Evolutionary conservation across 2,113 vertebrate species (phyloP), one percentile per base, ranked within the genome.

Genomic region (Oreochromis tanganicae): DNA sequence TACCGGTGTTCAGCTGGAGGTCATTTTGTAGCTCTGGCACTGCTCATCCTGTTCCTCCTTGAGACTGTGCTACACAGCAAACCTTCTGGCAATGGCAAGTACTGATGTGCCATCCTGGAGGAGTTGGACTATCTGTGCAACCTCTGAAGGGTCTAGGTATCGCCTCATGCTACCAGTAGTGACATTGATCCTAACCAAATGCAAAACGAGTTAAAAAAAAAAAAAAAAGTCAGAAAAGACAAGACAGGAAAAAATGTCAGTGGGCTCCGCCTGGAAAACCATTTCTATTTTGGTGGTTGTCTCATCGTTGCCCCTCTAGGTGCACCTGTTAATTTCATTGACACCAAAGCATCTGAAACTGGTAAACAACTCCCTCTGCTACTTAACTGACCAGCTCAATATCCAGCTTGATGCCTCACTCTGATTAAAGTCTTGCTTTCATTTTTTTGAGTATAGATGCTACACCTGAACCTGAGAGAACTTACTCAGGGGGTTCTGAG

Each of bases 271-370:
- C 32, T 32, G 32, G 32, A 32, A 32, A 32, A 29, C 16, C 13
- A 16, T 57, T 16, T 24, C 24, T 29, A 9, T 29, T 57, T 57
- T 29, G 3, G 56, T 16, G 56, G 56, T 9, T 3, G 24, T 16
- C 13, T 59, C 24, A 57, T 57, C 7, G 1, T 57, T 57, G 24
- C 7, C 56, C 0, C 56, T 57, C 24, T 0, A 1, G 24, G 13
- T 29, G 24, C 24, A 59, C 0, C 3, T 16, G 24, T 27, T 57
- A 27, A 59, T 59, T 59, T 1, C 4, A 57, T 9, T 29, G 24
- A 57, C 56, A 57, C 56, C 56, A 57, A 57, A 29, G 56, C 13
- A 29, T 57, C 56, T 5, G 24, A 57, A 57, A 57, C 24, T 29
- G 56, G 24, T 57, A 57, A 29, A 59, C 55, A 3, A 0, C 14